Evolutionary conservation across 2,113 vertebrate species (phyloP).

Genomic region (Rattus rattus): DNA sequence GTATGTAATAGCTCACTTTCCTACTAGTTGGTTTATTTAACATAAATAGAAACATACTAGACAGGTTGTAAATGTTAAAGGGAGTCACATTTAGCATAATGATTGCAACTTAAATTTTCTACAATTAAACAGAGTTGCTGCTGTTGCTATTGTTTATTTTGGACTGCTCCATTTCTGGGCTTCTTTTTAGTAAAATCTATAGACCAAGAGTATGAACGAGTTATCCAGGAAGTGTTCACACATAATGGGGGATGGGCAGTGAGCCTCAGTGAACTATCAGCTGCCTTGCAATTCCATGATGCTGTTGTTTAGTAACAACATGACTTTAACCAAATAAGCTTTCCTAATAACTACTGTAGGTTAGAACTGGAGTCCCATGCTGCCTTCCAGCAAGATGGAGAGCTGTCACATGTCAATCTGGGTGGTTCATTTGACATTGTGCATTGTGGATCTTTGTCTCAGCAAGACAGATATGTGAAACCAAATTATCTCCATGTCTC

Average conservation of each 20-base stretch:
- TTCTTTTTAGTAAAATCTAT: not conserved
- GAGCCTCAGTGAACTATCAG: rapidly evolving
- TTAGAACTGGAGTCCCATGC: not conserved
- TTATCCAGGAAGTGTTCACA: rapidly evolving
- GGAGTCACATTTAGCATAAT: not conserved
- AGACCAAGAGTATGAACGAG: not conserved
- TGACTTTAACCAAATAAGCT: not conserved
- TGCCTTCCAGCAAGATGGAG: not conserved
- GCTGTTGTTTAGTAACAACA: not conserved
- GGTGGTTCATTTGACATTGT: not conserved
- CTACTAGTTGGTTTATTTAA: not conserved
- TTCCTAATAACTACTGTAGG: not conserved
- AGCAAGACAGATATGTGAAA: not conserved
- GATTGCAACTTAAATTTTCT: not conserved
- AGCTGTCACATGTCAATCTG: not conserved
- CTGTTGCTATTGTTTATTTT: not conserved
- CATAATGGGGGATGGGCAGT: no score
- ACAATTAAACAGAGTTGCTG: not conserved
- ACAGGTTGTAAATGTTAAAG: not conserved
- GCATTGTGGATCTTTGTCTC: not conserved
- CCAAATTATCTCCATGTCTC: not conserved
- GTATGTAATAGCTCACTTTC: not conserved
- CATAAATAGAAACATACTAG: not conserved
- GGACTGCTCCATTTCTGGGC: not conserved
- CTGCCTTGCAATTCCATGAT: not conserved